A percentile compares a stretch with the other conserved stretches of the same genome.
Conservation (phyloP, 2,113 vertebrate species). For the Lepus timidus region DNA sequence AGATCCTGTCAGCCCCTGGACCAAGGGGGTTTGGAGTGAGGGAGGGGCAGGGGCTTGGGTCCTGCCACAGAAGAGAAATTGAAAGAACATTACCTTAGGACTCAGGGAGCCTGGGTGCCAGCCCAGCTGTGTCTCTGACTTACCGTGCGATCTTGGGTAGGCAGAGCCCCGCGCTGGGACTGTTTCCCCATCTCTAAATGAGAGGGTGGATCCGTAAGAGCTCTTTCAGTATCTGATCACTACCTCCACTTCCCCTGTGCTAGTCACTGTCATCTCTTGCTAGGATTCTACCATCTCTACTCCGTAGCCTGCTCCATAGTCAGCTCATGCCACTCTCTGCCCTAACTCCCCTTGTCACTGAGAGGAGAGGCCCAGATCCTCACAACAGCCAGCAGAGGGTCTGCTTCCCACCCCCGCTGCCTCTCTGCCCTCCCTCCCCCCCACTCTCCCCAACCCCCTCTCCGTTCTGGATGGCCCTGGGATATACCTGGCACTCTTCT, state of each 20-base stretch:
- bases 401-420: background rate
- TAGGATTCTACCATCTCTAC: background rate
- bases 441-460: background rate
- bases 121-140: background rate
- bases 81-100: background rate
- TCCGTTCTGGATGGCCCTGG: background rate
- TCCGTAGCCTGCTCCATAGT: background rate
- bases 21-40: background rate
- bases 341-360: background rate
- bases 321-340: background rate
- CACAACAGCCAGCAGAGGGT: background rate
- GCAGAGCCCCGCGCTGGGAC: background rate
- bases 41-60: background rate
- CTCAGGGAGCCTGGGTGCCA: background rate
- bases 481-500: background rate
- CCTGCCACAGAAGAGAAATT: conserved; percentile 26
- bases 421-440: background rate
- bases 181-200: conserved; percentile 52
- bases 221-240: conserved; percentile 31
- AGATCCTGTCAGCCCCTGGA: background rate
- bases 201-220: background rate
- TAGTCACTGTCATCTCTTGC: background rate
- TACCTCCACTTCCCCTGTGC: background rate
- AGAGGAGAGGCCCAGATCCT: background rate
- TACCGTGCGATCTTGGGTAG: background rate